These are phyloP conservation scores for Pachliopta kotzebuea DNA, from an alignment of 2,888 invertebrate species.

Conservation along the genomic window DNA sequence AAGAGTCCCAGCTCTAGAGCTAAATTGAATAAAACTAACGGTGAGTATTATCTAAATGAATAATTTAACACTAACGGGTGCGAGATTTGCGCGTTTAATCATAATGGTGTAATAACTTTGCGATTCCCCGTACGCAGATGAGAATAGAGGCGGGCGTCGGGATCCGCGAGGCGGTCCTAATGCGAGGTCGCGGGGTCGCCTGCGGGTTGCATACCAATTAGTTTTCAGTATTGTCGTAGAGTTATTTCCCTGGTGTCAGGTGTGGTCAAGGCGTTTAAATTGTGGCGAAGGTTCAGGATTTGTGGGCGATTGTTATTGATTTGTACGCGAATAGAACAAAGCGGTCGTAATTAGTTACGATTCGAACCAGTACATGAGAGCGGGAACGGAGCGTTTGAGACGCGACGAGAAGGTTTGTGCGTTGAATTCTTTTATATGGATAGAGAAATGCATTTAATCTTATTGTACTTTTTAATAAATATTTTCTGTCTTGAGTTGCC, in stretches of 20 bases:
- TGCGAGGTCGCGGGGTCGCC: conserved; percentile 53
- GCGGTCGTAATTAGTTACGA: conserved; percentile 1
- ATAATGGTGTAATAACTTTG: conserved; percentile 55
- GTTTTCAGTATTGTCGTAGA: conserved; percentile 38
- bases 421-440: too few relatives aligned
- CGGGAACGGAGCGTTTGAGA: too few relatives aligned
- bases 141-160: conserved; percentile 27
- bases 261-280: conserved; percentile 33
- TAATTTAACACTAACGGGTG: conserved; percentile 53
- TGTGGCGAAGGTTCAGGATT: conserved; percentile 21
- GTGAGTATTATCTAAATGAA: conserved; percentile 63
- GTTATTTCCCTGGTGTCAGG: conserved; percentile 34
- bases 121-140: conserved; percentile 40
- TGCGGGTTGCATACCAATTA: conserved; percentile 40
- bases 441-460: too few relatives aligned
- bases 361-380: too few relatives aligned
- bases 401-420: too few relatives aligned
- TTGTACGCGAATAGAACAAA: conserved; percentile 15
- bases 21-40: conserved; percentile 64
- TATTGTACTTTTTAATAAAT: too few relatives aligned
- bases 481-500: too few relatives aligned
- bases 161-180: conserved; percentile 38
- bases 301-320: conserved; percentile 12
- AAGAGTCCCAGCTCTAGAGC: conserved; percentile 21
- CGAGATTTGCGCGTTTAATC: conserved; percentile 58